These are phyloP conservation scores for Lochmaea crataegi DNA, from an alignment of 2,888 invertebrate species.

Conservation along the genomic window DNA sequence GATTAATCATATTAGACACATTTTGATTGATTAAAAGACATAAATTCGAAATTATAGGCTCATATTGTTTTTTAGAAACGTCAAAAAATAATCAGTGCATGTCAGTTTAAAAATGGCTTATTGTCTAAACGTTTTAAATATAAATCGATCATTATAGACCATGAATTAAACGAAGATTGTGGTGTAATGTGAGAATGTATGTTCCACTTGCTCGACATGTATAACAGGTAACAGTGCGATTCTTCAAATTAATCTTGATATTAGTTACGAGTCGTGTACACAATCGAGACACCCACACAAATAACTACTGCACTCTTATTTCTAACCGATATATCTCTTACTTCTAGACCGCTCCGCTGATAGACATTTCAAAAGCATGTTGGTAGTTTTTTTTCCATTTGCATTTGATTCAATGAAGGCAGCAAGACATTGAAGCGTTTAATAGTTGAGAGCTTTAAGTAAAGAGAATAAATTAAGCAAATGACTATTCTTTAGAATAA, in stretches of 20 bases:
- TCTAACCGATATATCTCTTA: conserved; percentile 3
- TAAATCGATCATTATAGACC: no score
- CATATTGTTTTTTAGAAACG: no score
- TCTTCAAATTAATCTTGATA: conserved; percentile 45
- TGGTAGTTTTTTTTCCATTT: conserved; percentile 1
- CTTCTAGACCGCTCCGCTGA: not conserved
- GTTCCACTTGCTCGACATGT: conserved; percentile 14
- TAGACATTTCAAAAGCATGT: conserved; percentile 17
- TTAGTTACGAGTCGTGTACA: conserved; percentile 40
- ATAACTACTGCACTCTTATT: conserved; percentile 37
- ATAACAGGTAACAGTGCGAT: conserved; percentile 23
- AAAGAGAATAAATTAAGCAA: not conserved
- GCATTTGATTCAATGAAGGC: not conserved
- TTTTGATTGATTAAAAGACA: no score
- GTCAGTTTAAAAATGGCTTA: no score
- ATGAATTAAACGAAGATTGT: not conserved
- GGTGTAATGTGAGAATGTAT: conserved; percentile 6
- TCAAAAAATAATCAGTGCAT: no score
- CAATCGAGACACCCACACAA: conserved; percentile 40
- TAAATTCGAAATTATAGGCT: no score
- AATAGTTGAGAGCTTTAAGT: not conserved
- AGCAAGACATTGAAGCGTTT: not conserved
- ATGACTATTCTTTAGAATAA: not conserved
- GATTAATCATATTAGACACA: no score
- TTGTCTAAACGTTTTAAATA: no score